Evolutionary conservation across 2,113 vertebrate genomes (phyloP).

Genomic region (Indicator indicator): DNA sequence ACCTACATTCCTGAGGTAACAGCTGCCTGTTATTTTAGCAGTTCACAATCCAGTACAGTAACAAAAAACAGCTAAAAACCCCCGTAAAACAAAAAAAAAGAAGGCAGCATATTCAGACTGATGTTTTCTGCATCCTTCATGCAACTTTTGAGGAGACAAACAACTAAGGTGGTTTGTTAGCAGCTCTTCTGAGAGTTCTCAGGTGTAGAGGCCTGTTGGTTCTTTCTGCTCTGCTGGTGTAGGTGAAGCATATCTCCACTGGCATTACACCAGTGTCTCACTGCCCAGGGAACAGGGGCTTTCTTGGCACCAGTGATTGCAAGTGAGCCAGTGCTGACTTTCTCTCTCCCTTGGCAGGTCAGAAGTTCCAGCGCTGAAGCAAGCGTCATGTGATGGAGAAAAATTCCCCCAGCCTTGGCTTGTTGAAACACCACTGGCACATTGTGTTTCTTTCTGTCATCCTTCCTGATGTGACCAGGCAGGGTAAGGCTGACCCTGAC

Average conservation of each 20-base stretch:
- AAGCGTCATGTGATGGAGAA: background rate
- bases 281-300: background rate
- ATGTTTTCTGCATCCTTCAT: background rate
- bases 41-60: no score
- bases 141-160: background rate
- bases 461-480: background rate
- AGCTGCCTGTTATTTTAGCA: no score
- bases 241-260: background rate
- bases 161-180: background rate
- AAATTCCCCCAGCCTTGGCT: background rate
- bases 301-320: background rate
- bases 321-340: background rate
- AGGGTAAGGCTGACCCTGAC: background rate
- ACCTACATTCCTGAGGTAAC: background rate
- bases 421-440: background rate
- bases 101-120: background rate
- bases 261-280: accelerated
- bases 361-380: background rate
- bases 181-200: background rate
- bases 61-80: no score
- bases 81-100: no score
- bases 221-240: background rate
- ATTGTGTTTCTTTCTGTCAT: background rate
- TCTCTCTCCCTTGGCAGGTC: background rate
- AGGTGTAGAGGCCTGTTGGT: background rate